Evolutionary conservation across 2,888 invertebrate species (phyloP).

Genomic region (Aspidapion aeneum): DNA sequence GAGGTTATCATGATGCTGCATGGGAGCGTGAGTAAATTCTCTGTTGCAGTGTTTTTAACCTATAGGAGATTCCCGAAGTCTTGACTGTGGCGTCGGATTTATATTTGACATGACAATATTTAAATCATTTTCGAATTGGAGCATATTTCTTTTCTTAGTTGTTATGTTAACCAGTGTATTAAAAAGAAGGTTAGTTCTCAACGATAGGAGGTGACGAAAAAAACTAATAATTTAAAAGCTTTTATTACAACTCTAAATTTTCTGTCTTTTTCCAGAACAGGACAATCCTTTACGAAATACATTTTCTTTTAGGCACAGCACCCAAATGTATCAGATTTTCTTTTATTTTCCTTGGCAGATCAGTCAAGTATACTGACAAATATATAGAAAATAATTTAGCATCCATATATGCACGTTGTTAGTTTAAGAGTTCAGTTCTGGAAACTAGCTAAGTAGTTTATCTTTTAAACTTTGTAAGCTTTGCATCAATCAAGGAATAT

Average conservation of each 20-base stretch:
- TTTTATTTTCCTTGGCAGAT: background rate
- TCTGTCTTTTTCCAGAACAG: background rate
- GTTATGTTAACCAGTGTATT: conserved; percentile 34
- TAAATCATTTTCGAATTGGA: conserved; percentile 34
- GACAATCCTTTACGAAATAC: too few species aligned
- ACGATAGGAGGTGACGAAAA: conserved; percentile 14
- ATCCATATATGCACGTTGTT: conserved; percentile 24
- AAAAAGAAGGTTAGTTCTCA: conserved; percentile 26
- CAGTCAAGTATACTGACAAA: conserved; percentile 6
- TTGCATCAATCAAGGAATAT: conserved; percentile 34
- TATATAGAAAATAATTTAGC: conserved; percentile 21
- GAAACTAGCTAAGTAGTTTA: conserved; percentile 32
- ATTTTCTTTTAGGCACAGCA: too few species aligned
- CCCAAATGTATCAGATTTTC: background rate
- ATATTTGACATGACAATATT: conserved; percentile 28
- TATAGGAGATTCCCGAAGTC: conserved; percentile 1
- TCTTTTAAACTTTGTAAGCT: conserved; percentile 33
- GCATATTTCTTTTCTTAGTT: conserved; percentile 34
- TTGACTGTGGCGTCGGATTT: conserved; percentile 8
- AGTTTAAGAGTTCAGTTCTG: conserved; percentile 26
- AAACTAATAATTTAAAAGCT: conserved; percentile 13
- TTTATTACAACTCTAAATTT: background rate
- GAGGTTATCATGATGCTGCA: too few species aligned
- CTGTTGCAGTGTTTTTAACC: background rate
- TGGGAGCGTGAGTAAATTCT: too few species aligned